Conservation (phyloP, 2,113 vertebrate species). For the Garra rufa region DNA sequence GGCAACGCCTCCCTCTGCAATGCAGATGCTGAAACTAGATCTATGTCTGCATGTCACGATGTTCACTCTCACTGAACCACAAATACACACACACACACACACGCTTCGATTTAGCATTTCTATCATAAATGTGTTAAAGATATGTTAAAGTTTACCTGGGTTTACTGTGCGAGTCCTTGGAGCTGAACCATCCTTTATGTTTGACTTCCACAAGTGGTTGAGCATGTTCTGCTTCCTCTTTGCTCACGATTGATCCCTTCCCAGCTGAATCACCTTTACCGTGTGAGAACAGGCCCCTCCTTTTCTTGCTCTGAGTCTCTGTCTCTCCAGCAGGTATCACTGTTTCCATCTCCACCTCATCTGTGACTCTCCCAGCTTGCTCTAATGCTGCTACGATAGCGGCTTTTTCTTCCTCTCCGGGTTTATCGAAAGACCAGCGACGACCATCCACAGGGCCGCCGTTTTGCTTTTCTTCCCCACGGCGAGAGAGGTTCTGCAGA, state of each 20-base stretch:
- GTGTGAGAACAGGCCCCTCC: slow-evolving; percentile 80
- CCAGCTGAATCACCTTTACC: slow-evolving; percentile 64
- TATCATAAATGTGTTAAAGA: not conserved
- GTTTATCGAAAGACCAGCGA: slow-evolving; percentile 78
- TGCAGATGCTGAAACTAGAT: slow-evolving; percentile 71
- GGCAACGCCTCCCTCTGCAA: slow-evolving; percentile 65
- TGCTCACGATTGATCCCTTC: slow-evolving; percentile 65
- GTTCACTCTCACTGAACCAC: not conserved
- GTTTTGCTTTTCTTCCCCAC: slow-evolving; percentile 63
- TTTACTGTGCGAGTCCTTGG: slow-evolving; percentile 86
- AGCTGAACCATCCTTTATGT: slow-evolving; percentile 85
- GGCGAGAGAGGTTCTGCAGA: slow-evolving; percentile 72
- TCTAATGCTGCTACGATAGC: slow-evolving; percentile 79
- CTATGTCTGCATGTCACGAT: slow-evolving; percentile 40
- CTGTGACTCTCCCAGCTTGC: slow-evolving; percentile 67
- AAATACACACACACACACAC: not conserved
- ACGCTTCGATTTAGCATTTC: not conserved
- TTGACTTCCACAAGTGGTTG: slow-evolving; percentile 72
- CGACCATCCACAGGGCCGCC: slow-evolving; percentile 64
- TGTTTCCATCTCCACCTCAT: slow-evolving; percentile 53
- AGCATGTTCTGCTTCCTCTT: slow-evolving; percentile 66
- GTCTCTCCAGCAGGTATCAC: slow-evolving; percentile 49
- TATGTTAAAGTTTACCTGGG: slow-evolving; percentile 86
- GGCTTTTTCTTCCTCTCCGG: slow-evolving; percentile 77
- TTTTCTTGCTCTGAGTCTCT: slow-evolving; percentile 73